phyloP scores from a whole-genome alignment of 1,140 invertebrate genomes.

The Melanaphis sacchari region DNA sequence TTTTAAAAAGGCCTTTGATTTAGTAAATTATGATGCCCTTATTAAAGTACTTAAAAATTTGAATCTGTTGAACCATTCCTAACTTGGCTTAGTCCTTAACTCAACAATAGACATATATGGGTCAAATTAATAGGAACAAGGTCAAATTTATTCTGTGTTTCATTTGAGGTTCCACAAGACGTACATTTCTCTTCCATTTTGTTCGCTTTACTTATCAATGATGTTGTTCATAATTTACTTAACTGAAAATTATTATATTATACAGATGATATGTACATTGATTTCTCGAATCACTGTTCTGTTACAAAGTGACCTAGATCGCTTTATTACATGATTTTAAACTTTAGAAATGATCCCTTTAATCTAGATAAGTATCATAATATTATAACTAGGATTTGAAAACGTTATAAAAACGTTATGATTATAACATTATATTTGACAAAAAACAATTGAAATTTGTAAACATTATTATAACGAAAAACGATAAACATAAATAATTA shows the following conservation, averaged over 20 bases:
- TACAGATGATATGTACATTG: background rate
- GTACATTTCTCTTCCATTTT: background rate
- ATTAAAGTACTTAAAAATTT: background rate
- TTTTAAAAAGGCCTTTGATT: background rate
- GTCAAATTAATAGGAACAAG: background rate
- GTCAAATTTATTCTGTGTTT: background rate
- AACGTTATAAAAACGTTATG: no score
- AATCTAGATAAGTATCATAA: background rate
- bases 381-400: no score
- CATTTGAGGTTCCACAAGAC: background rate
- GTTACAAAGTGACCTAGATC: background rate
- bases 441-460: no score
- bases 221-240: background rate
- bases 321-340: background rate
- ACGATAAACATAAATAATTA: no score
- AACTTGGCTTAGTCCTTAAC: background rate
- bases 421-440: no score
- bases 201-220: background rate
- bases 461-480: no score
- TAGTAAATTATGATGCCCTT: background rate
- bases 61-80: background rate
- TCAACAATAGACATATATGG: background rate
- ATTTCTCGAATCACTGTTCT: background rate
- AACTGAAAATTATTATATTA: background rate
- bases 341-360: background rate